phyloP scores from a whole-genome alignment of 2,888 invertebrate genomes.

The Lycocerus yunnanus region DNA sequence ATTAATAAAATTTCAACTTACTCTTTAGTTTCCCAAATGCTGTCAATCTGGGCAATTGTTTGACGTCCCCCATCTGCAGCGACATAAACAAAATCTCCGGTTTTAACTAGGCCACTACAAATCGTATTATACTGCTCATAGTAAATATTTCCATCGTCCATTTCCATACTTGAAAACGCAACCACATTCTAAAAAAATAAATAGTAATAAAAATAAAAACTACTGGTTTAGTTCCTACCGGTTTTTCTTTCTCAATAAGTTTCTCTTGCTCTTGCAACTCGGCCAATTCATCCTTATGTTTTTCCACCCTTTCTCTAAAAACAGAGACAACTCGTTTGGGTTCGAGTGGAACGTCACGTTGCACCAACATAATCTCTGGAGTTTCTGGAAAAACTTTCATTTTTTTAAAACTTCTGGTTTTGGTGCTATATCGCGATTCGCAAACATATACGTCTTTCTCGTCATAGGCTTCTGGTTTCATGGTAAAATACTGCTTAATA shows the following conservation, averaged over 20 bases:
- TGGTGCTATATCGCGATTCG: constrained; percentile 91
- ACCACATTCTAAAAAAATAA: constrained; percentile 71
- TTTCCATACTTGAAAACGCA: constrained; percentile 66
- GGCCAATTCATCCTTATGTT: constrained; percentile 86
- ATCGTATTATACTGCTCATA: constrained; percentile 92
- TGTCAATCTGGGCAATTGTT: constrained; percentile 90
- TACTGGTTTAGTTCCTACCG: constrained; percentile 61
- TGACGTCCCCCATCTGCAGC: constrained; percentile 89
- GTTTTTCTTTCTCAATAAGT: constrained; percentile 82
- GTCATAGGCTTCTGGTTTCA: constrained; percentile 81
- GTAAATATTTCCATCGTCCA: constrained; percentile 80
- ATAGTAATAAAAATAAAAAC: neutral
- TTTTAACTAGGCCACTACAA: constrained; percentile 81
- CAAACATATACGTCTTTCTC: constrained; percentile 97
- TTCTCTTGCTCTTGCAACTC: constrained; percentile 83
- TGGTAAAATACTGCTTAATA: constrained; percentile 92
- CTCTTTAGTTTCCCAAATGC: constrained; percentile 92
- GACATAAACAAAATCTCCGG: constrained; percentile 94
- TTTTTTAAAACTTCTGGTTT: constrained; percentile 88
- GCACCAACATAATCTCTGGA: constrained; percentile 66
- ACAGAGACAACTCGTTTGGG: constrained; percentile 90
- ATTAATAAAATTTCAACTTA: constrained; percentile 56
- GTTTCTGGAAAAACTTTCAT: constrained; percentile 80
- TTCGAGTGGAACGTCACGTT: constrained; percentile 76
- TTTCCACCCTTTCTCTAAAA: constrained; percentile 87